Conservation (phyloP, 2,888 invertebrate genomes). For the Octonoba sinensis region DNA sequence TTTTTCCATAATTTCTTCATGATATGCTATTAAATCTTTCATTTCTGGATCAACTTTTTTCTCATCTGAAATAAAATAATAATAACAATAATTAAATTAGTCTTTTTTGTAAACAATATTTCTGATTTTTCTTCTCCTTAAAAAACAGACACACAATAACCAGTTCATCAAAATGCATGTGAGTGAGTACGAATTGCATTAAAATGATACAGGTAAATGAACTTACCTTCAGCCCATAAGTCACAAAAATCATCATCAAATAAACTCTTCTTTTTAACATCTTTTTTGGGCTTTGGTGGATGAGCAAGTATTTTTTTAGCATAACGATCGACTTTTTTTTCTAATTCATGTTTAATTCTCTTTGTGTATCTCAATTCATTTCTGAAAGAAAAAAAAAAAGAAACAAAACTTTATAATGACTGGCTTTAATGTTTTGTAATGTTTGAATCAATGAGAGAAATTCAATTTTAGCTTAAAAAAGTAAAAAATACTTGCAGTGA, state of each 20-base stretch:
- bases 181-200: too few relatives aligned
- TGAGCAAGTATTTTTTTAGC: not conserved
- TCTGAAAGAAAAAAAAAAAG: not conserved
- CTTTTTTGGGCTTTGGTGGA: not conserved
- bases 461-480: too few relatives aligned
- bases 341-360: constrained; percentile 2
- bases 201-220: not conserved
- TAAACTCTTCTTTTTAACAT: constrained; percentile 10
- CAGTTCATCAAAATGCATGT: too few relatives aligned
- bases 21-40: constrained; percentile 43
- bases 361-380: constrained; percentile 9
- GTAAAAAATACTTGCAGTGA: too few relatives aligned
- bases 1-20: constrained; percentile 70
- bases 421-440: too few relatives aligned
- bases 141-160: too few relatives aligned
- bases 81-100: too few relatives aligned
- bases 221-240: constrained; percentile 42
- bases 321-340: not conserved
- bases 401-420: not conserved
- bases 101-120: too few relatives aligned
- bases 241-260: constrained; percentile 35
- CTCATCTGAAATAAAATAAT: constrained; percentile 14
- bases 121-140: too few relatives aligned
- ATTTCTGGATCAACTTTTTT: constrained; percentile 40
- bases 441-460: too few relatives aligned